phyloP scores from a whole-genome alignment of 2,113 vertebrate genomes.

The Sapayoa aenigma region DNA sequence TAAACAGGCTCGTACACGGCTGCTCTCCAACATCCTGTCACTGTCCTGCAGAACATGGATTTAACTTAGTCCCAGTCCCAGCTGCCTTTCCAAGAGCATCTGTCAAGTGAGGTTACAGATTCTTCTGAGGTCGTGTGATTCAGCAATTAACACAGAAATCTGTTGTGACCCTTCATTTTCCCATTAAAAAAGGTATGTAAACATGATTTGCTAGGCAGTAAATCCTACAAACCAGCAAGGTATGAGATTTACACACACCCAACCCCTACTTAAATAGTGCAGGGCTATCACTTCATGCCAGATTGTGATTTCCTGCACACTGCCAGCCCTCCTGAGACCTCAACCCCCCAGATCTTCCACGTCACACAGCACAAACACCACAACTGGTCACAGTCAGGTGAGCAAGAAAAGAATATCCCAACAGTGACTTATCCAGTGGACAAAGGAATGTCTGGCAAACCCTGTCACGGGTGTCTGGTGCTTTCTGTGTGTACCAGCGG shows the following conservation, averaged over 20 bases:
- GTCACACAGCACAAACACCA: not conserved
- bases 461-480: not conserved
- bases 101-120: not conserved
- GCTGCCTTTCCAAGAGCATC: not conserved
- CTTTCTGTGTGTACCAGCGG: fast-evolving
- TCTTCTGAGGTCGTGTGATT: not conserved
- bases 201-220: not conserved
- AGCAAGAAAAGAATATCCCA: not conserved
- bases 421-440: not conserved
- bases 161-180: not conserved
- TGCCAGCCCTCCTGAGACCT: not conserved
- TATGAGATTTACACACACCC: not conserved
- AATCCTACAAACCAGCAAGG: not conserved
- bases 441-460: not conserved
- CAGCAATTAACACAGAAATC: not conserved
- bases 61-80: not conserved
- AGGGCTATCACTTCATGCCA: not conserved
- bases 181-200: not conserved
- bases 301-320: not conserved
- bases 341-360: not conserved
- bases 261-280: not conserved
- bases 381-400: not conserved
- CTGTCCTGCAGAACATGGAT: not conserved
- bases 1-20: not conserved
- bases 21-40: not conserved